Evolutionary conservation across 2,797 vertebrate genomes (phyloP).

Genomic region (Enteromius paludinosus): DNA sequence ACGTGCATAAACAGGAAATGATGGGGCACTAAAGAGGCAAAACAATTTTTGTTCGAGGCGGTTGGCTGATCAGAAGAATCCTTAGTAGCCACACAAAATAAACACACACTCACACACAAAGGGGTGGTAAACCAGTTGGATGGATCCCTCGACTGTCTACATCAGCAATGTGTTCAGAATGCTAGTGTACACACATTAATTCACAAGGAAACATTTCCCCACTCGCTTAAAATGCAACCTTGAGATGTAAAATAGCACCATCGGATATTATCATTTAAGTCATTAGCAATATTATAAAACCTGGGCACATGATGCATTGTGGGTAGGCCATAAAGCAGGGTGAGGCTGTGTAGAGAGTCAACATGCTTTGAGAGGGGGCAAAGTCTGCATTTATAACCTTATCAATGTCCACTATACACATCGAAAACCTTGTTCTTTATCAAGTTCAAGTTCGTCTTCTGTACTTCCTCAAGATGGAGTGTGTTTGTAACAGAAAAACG

Average conservation of each 20-base stretch:
- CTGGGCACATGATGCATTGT: conserved; percentile 41
- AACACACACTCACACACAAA: background rate
- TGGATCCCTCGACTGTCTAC: conserved; percentile 12
- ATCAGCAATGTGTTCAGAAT: conserved; percentile 6
- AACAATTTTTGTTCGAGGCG: conserved; percentile 51
- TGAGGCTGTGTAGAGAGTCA: conserved; percentile 55
- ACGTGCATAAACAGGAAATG: conserved; percentile 48
- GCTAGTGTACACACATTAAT: conserved; percentile 26
- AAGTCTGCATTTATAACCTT: conserved; percentile 54
- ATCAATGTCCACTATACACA: conserved; percentile 34
- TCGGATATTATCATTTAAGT: conserved; percentile 49
- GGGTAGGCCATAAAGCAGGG: conserved; percentile 58
- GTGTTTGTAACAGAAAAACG: background rate
- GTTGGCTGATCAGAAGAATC: conserved; percentile 50
- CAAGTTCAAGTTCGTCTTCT: conserved; percentile 2
- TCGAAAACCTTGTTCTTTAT: conserved; percentile 1
- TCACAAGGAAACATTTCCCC: background rate
- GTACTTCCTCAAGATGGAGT: background rate
- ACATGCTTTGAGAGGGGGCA: conserved; percentile 53
- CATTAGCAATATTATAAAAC: conserved; percentile 54
- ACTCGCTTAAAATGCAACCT: conserved; percentile 33
- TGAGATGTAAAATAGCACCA: conserved; percentile 44
- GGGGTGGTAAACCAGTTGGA: conserved; percentile 31
- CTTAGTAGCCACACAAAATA: conserved; percentile 32
- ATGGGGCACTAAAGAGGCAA: conserved; percentile 28